A percentile compares a stretch with the other conserved stretches of the same genome.
Evolutionary conservation across 2,888 invertebrate genomes (phyloP).

Genomic region (Liopterus haemorrhoidalis): DNA sequence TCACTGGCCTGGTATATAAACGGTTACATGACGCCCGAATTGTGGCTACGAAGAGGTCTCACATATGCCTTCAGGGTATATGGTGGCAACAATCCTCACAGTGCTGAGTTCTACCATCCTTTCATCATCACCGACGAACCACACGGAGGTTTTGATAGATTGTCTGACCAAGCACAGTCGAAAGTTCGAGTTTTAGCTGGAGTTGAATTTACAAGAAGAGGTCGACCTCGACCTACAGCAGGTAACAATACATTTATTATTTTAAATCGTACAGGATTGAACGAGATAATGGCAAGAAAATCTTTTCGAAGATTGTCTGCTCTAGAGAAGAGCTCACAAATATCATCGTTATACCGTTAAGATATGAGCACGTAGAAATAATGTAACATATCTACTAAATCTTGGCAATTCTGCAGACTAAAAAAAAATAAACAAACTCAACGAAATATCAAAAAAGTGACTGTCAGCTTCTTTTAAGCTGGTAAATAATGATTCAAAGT

Average conservation of each 20-base stretch:
- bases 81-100: slow-evolving; percentile 87
- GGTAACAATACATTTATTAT: slow-evolving; percentile 44
- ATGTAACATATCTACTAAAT: no score
- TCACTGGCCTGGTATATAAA: slow-evolving; percentile 89
- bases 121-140: slow-evolving; percentile 81
- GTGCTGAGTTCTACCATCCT: slow-evolving; percentile 80
- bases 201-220: slow-evolving; percentile 74
- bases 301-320: no score
- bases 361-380: no score
- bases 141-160: slow-evolving; percentile 72
- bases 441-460: no score
- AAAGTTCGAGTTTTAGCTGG: slow-evolving; percentile 72
- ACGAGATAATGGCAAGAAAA: no score
- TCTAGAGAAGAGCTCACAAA: no score
- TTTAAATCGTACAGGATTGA: neutral
- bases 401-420: no score
- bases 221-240: slow-evolving; percentile 71
- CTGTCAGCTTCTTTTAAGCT: no score
- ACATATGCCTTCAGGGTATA: slow-evolving; percentile 74
- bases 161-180: slow-evolving; percentile 64
- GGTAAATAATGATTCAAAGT: no score
- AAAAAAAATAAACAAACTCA: no score
- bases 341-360: no score
- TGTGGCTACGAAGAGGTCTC: slow-evolving; percentile 79
- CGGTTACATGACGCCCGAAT: slow-evolving; percentile 78